A percentile compares a stretch with the other conserved stretches of the same genome.
phyloP scores from a whole-genome alignment of 2,888 invertebrate species.

The Synanthedon vespiformis region DNA sequence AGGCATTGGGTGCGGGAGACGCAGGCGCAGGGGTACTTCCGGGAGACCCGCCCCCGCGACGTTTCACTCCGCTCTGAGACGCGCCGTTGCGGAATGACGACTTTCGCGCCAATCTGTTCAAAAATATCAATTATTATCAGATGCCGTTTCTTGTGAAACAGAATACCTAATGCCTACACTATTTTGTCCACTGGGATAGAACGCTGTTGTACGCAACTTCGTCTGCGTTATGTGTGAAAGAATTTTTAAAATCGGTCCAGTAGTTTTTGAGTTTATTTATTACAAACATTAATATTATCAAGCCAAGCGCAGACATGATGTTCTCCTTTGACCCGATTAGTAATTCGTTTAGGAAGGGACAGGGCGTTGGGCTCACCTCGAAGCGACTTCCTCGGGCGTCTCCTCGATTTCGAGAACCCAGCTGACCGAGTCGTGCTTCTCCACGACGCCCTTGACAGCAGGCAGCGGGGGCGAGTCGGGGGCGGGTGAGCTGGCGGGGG shows the following conservation, averaged over 20 bases:
- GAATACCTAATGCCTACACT: too few species aligned
- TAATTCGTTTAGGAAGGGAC: too few species aligned
- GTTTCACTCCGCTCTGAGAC: slow-evolving; percentile 51
- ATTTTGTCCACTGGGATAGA: too few species aligned
- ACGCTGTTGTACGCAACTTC: too few species aligned
- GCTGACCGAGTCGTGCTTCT: slow-evolving; percentile 87
- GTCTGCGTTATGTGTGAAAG: too few species aligned
- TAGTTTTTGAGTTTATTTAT: too few species aligned
- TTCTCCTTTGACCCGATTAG: too few species aligned
- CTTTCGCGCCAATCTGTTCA: slow-evolving; percentile 72
- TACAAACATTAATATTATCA: too few species aligned
- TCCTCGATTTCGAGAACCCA: slow-evolving; percentile 87
- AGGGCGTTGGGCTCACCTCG: slow-evolving; percentile 32
- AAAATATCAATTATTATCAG: too few species aligned
- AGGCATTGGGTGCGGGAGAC: slow-evolving; percentile 61
- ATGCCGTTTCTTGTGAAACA: too few species aligned
- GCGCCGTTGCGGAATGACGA: slow-evolving; percentile 74
- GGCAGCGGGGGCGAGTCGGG: slow-evolving; percentile 76
- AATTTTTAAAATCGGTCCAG: too few species aligned
- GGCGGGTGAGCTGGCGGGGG: slow-evolving; percentile 40
- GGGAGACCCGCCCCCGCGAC: slow-evolving; percentile 54
- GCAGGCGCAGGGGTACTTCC: slow-evolving; percentile 55
- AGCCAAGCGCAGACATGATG: too few species aligned
- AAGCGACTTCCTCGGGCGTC: slow-evolving; percentile 78
- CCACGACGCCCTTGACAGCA: slow-evolving; percentile 84